Evolutionary conservation across 2,888 invertebrate species (phyloP).

Genomic region (Odontothrips loti): DNA sequence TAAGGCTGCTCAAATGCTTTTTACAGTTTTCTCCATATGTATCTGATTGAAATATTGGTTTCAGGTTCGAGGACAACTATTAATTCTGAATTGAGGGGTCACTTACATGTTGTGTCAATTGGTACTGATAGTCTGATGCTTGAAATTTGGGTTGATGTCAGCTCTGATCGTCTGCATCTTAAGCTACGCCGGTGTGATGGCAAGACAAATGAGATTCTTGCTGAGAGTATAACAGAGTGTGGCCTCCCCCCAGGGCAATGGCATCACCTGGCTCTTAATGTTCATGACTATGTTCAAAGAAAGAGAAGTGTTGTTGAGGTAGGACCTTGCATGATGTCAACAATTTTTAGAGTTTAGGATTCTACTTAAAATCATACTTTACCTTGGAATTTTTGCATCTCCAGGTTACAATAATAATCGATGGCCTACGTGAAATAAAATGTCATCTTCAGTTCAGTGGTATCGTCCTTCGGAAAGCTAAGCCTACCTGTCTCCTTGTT

Average conservation of each 20-base stretch:
- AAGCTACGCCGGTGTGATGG: conserved; percentile 55
- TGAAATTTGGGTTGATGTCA: conserved; percentile 58
- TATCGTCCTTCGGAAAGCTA: conserved; percentile 56
- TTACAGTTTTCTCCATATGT: background rate
- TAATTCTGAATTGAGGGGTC: background rate
- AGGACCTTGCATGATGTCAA: background rate
- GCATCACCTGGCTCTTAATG: conserved; percentile 57
- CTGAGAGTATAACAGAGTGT: conserved; percentile 50
- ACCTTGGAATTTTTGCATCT: conserved; percentile 16
- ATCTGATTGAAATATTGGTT: background rate
- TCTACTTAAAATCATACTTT: conserved; percentile 14
- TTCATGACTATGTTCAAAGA: conserved; percentile 54
- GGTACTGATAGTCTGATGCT: conserved; percentile 60
- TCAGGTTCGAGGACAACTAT: background rate
- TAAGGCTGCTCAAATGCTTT: background rate
- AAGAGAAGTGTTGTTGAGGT: conserved; percentile 56
- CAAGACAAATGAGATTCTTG: conserved; percentile 50
- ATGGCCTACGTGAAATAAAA: conserved; percentile 56
- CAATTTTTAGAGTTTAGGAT: background rate
- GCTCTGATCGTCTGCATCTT: conserved; percentile 41
- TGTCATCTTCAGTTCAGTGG: conserved; percentile 57
- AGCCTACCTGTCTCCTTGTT: conserved; percentile 54
- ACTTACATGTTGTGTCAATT: conserved; percentile 56
- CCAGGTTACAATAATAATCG: conserved; percentile 54
- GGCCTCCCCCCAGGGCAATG: conserved; percentile 52